Evolutionary conservation across 1,140 invertebrate genomes (phyloP).

Genomic region (Dinoponera quadriceps): DNA sequence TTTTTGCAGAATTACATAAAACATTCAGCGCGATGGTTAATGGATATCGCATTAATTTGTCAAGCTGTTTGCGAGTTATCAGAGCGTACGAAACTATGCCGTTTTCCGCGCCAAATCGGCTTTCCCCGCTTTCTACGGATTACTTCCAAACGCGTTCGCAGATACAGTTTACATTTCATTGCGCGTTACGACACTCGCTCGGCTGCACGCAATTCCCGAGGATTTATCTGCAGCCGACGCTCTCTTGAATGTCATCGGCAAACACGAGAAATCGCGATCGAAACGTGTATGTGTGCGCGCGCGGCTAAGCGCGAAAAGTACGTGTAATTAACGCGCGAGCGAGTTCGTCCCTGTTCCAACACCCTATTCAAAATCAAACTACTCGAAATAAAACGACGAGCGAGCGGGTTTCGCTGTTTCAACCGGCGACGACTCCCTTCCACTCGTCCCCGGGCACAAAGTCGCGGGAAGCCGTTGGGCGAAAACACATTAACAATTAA

Average conservation of each 20-base stretch:
- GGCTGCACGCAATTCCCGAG: neutral
- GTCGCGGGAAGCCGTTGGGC: no score
- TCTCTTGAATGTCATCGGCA: slow-evolving; percentile 30
- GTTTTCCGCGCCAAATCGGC: slow-evolving; percentile 21
- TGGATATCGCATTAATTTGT: slow-evolving; percentile 41
- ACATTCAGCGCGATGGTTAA: slow-evolving; percentile 1
- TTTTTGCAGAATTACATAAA: slow-evolving; percentile 20
- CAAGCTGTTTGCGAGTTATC: slow-evolving; percentile 39
- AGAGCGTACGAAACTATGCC: slow-evolving; percentile 37
- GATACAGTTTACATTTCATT: slow-evolving; percentile 28
- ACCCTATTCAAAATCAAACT: no score
- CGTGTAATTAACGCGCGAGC: slow-evolving; percentile 14
- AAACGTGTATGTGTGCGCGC: no score
- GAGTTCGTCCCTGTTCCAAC: no score
- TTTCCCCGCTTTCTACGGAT: slow-evolving; percentile 25
- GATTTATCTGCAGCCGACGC: slow-evolving; percentile 2
- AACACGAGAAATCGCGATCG: slow-evolving; percentile 14
- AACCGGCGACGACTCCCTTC: no score
- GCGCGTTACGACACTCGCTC: slow-evolving; percentile 24
- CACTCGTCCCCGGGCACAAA: no score
- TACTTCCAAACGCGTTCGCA: neutral
- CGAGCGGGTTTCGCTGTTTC: no score
- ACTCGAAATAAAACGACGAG: no score
- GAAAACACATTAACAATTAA: no score
- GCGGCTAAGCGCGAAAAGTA: neutral